phyloP scores from a whole-genome alignment of 2,888 invertebrate species.

The Acleris literana region DNA sequence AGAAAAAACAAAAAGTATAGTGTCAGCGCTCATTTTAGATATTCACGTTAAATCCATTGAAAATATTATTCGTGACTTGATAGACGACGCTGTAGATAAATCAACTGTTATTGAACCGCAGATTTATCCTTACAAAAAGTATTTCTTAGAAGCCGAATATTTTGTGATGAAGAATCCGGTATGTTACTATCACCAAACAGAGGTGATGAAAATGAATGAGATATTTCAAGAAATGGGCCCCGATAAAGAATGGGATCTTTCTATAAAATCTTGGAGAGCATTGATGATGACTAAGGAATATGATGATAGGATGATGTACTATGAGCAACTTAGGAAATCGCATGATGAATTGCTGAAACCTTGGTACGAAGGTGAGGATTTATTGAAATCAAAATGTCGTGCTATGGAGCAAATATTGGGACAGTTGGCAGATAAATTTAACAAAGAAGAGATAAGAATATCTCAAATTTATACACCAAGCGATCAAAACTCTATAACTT shows the following conservation, averaged over 20 bases:
- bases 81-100: slow-evolving; percentile 53
- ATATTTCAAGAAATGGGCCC: slow-evolving; percentile 60
- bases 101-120: slow-evolving; percentile 55
- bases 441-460: slow-evolving; percentile 55
- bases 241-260: slow-evolving; percentile 62
- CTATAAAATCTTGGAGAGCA: slow-evolving; percentile 64
- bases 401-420: slow-evolving; percentile 57
- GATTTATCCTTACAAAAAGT: slow-evolving; percentile 65
- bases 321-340: slow-evolving; percentile 55
- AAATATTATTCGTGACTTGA: slow-evolving; percentile 50
- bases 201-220: slow-evolving; percentile 63
- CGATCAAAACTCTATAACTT: no score
- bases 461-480: slow-evolving; percentile 37
- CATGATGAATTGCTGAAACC: slow-evolving; percentile 63
- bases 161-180: slow-evolving; percentile 74
- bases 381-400: slow-evolving; percentile 60
- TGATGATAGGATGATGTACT: slow-evolving; percentile 70
- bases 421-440: slow-evolving; percentile 62
- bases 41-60: slow-evolving; percentile 54
- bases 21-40: slow-evolving; percentile 51
- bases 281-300: slow-evolving; percentile 65
- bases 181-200: slow-evolving; percentile 74
- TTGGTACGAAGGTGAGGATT: slow-evolving; percentile 64
- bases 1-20: slow-evolving; percentile 47
- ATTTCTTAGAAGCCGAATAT: slow-evolving; percentile 67